Evolutionary conservation across 2,888 invertebrate genomes (phyloP), one percentile per base, ranked within the genome.

Genomic region (Papilio elwesi): DNA sequence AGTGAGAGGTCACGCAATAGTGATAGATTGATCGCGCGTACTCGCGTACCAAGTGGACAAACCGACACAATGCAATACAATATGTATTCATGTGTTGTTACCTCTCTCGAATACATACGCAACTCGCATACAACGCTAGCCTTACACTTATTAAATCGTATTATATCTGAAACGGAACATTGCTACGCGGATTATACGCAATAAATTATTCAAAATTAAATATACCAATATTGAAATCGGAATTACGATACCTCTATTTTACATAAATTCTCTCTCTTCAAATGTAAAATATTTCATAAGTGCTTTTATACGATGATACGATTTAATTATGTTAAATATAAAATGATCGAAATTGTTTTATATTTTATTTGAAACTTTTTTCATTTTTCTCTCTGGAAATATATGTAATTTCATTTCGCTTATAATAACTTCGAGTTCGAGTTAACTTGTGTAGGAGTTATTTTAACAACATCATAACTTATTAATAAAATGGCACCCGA

Each of bases 1-100:
- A 78, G 77, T 83, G 83, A 85, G 86, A 85, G 86, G 87, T 90
- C 90, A 90, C 90, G 90, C 87, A 83, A 88, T 79, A 81, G 72
- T 78, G 77, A 84, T 85, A 85, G 85, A 85, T 84, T 84, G 82
- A 85, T 86, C 85, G 85, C 82, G 81, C 79, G 79, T 83, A 82
- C 83, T 85, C 83, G 80, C 80, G 79, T 76, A 76, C 76, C 55
- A 70, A 73, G 71, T 68, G 73, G 71, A 73, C 73, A 67, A 63
- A 36, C 15, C 59, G 26, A 68, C 53, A 62, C 53, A 71, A 62
- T 53, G 36, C 15, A 49, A 53, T 53, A 53, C 53, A 48, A 65
- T 13, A 51, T 15, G 43, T 64, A 49, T 49, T 26, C 49, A 26
- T 49, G 49, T 64, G 64, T 52, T 15, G 52, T 52, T 65, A 12